Conservation (phyloP, 2,113 vertebrate species). For the Oostethus manadensis region DNA sequence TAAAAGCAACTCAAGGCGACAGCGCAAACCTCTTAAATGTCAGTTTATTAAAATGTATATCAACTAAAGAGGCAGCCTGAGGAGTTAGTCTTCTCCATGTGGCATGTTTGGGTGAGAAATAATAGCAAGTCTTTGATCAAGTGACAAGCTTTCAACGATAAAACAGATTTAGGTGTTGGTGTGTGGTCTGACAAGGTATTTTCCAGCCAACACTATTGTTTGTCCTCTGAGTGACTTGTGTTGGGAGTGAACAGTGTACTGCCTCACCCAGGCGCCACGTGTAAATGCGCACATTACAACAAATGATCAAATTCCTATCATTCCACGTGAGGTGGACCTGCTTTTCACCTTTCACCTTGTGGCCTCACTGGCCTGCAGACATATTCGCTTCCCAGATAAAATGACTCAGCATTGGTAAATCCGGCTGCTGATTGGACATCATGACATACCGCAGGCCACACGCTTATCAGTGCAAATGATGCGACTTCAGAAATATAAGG, state of each 20-base stretch:
- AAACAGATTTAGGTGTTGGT: slow-evolving; percentile 46
- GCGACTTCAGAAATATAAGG: slow-evolving; percentile 18
- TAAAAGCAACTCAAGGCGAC: slow-evolving; percentile 10
- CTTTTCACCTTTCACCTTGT: slow-evolving; percentile 33
- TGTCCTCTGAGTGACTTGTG: slow-evolving; percentile 24
- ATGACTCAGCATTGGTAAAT: slow-evolving; percentile 19
- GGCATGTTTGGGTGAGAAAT: slow-evolving; percentile 20
- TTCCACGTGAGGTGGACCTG: slow-evolving; percentile 43
- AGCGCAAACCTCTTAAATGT: slow-evolving; percentile 9
- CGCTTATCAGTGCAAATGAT: slow-evolving; percentile 35
- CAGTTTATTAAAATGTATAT: slow-evolving; percentile 14
- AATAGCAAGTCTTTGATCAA: slow-evolving; percentile 41
- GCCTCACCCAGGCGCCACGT: slow-evolving; percentile 32
- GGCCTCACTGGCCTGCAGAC: slow-evolving; percentile 12
- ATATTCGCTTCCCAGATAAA: slow-evolving; percentile 18
- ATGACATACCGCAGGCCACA: slow-evolving; percentile 2
- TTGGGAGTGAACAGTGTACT: slow-evolving; percentile 29
- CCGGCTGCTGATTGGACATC: slow-evolving; percentile 22
- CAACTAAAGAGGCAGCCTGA: slow-evolving; percentile 11
- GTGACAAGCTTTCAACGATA: slow-evolving; percentile 10
- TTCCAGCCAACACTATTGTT: slow-evolving; percentile 9
- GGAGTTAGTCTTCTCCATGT: slow-evolving; percentile 3
- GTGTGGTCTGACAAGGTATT: slow-evolving; percentile 30
- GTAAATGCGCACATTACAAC: slow-evolving; percentile 47
- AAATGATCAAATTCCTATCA: slow-evolving; percentile 42